Percentiles rank a stretch among this genome's conserved stretches.
phyloP scores from a whole-genome alignment of 1,140 invertebrate genomes.

The Pseudachorutes palmiensis region DNA sequence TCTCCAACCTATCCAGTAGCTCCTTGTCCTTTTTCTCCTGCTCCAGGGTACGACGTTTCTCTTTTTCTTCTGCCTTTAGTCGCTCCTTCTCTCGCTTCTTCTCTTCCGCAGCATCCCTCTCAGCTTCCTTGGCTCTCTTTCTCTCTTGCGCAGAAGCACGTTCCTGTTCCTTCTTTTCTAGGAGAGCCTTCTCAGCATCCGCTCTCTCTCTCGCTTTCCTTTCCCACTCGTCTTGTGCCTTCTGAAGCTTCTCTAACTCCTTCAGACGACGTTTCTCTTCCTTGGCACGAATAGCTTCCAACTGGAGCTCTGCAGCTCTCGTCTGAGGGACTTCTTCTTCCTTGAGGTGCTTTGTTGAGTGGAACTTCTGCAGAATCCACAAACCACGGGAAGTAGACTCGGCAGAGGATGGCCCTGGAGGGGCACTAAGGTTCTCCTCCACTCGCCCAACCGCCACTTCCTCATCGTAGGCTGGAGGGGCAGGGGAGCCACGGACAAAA shows the following conservation, averaged over 20 bases:
- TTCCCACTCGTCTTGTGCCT: slow-evolving; percentile 1
- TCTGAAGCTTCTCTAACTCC: neutral
- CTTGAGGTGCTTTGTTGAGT: neutral
- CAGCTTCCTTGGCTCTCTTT: neutral
- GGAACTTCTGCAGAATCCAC: neutral
- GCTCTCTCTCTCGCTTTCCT: neutral
- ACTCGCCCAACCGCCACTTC: too few relatives aligned
- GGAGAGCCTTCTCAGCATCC: neutral
- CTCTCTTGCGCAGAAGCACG: neutral
- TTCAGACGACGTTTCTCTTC: neutral
- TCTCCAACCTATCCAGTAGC: neutral
- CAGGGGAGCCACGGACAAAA: neutral
- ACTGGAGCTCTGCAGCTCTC: neutral
- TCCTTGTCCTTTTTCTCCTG: neutral
- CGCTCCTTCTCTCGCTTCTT: neutral
- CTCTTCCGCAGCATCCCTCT: neutral
- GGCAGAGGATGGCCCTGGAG: neutral
- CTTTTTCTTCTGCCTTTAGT: neutral
- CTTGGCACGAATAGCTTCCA: neutral
- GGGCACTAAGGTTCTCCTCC: neutral
- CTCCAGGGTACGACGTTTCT: neutral
- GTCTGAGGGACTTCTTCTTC: slow-evolving; percentile 2
- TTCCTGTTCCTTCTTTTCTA: neutral
- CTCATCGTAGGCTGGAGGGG: neutral
- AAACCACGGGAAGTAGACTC: neutral